Base-by-base conservation (phyloP, 30 jellyfish, hydroid and myxozoan genomes). In the Hydractinia symbiolongicarpus region DNA sequence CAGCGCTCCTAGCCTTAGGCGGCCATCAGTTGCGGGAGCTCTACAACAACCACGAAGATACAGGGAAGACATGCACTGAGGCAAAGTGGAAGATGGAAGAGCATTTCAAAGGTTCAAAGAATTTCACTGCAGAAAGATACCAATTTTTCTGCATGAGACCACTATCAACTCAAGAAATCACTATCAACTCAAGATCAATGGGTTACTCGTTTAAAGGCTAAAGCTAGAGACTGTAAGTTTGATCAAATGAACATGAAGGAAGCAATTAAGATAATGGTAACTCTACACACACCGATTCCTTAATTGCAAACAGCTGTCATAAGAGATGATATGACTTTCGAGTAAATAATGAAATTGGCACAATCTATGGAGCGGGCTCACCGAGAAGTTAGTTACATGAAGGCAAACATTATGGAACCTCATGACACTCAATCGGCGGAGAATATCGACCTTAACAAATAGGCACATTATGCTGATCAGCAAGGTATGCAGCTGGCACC, bases 401-500 rank as follows among this genome's bases (percentile, higher is more conserved):
- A 10, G 68, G n/a, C 68, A 57, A 57, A 57, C 68, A 57, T n/a
- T n/a, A 57, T 57, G 68, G 68, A 57, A n/a, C 68, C 68, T n/a
- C n/a, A n/a, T 10, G 68, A 10, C n/a, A n/a, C 10, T 57, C 68
- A n/a, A n/a, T n/a, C n/a, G n/a, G n/a, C n/a, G n/a, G n/a, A n/a
- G n/a, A n/a, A n/a, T n/a, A n/a, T n/a, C n/a, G n/a, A n/a, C n/a
- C n/a, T n/a, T n/a, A n/a, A n/a, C n/a, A n/a, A n/a, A n/a, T n/a
- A n/a, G n/a, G n/a, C n/a, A n/a, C n/a, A n/a, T n/a, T n/a, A n/a
- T n/a, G n/a, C n/a, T n/a, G n/a, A n/a, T n/a, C n/a, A n/a, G n/a
- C 68, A 57, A n/a, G 68, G 68, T 9, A 57, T 57, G 68, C 68
- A n/a, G 10, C 68, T 57, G n/a, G 68, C 68, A n/a, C 68, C 68